phyloP scores from a whole-genome alignment of 1,140 invertebrate genomes.

The Formica exsecta region DNA sequence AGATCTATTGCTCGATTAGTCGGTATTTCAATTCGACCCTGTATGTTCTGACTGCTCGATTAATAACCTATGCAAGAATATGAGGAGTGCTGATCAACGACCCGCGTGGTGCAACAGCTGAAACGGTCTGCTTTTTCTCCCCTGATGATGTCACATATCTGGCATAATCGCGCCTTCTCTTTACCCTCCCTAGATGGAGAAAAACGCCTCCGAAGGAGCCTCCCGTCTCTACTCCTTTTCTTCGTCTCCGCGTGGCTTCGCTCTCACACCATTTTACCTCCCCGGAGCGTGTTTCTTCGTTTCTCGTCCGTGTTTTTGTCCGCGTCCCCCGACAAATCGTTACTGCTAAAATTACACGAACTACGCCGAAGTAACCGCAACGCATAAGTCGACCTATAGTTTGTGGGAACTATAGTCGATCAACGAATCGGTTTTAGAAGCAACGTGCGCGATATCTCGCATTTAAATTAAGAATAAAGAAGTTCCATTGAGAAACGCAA shows the following conservation, averaged over 20 bases:
- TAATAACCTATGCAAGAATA: slow-evolving; percentile 1
- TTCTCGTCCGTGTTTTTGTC: background rate
- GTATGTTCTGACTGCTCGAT: slow-evolving; percentile 14
- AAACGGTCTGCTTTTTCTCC: slow-evolving; percentile 41
- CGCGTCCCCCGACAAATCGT: slow-evolving; percentile 26
- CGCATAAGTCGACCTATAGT: slow-evolving; percentile 1
- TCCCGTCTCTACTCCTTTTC: slow-evolving; percentile 13
- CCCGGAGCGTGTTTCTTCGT: slow-evolving; percentile 4
- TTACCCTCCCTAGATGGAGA: slow-evolving; percentile 23
- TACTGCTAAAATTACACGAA: slow-evolving; percentile 60
- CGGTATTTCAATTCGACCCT: slow-evolving; percentile 1
- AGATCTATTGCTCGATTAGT: background rate
- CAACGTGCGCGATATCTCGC: background rate
- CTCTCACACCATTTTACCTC: slow-evolving; percentile 10
- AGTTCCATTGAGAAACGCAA: background rate
- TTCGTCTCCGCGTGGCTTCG: background rate
- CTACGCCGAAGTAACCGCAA: slow-evolving; percentile 27
- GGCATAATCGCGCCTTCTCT: background rate
- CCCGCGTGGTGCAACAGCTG: slow-evolving; percentile 35
- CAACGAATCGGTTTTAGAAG: slow-evolving; percentile 9
- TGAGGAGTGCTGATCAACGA: slow-evolving; percentile 19
- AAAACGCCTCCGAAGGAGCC: background rate
- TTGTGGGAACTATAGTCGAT: background rate
- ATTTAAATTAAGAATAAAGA: background rate
- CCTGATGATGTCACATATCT: slow-evolving; percentile 55